Evolutionary conservation across 2,113 vertebrate genomes (phyloP).

Genomic region (Vombatus ursinus): DNA sequence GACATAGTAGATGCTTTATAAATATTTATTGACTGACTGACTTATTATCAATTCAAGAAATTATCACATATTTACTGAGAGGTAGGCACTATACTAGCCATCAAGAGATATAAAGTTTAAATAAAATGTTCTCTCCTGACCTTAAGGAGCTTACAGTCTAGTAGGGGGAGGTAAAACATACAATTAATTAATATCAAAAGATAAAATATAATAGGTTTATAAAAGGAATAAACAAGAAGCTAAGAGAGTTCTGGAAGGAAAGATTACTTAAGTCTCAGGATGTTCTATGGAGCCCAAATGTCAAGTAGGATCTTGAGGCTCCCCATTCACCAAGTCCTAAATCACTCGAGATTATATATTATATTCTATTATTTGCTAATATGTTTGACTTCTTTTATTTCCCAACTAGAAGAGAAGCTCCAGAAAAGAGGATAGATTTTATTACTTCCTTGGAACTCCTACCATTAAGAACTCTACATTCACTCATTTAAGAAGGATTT

Average conservation of each 20-base stretch:
- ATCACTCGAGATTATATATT: background rate
- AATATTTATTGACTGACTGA: background rate
- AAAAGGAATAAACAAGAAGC: background rate
- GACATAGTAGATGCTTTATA: background rate
- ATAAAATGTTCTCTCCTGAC: background rate
- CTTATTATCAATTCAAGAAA: background rate
- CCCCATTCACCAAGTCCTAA: background rate
- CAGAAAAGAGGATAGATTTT: background rate
- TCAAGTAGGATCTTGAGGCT: background rate
- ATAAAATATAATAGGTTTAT: background rate
- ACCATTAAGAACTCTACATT: background rate
- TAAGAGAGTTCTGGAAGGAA: background rate
- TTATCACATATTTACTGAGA: background rate
- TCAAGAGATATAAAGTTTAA: background rate
- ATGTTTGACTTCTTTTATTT: background rate
- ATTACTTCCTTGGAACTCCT: background rate
- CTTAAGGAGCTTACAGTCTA: background rate
- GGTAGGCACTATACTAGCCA: background rate
- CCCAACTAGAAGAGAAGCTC: background rate
- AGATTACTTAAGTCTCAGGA: background rate
- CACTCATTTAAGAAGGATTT: background rate
- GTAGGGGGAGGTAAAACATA: background rate
- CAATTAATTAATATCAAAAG: background rate
- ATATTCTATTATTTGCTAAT: background rate
- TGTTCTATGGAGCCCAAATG: background rate